Base-by-base conservation (phyloP, 2,113 vertebrate genomes). In the Dasyprocta punctata region DNA sequence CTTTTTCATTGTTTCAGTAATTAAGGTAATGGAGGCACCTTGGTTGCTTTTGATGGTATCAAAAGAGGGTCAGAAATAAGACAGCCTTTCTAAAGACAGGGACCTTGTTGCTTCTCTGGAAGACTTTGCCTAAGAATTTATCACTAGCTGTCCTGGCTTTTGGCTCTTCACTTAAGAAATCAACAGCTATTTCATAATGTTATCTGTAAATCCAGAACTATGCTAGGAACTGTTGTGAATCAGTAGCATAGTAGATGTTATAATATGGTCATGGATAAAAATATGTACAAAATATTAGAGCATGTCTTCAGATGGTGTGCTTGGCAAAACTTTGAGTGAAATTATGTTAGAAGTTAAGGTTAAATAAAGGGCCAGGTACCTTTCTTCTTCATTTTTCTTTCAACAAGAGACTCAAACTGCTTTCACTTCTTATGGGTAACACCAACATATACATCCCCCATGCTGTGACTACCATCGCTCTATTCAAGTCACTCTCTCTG, bases 321-420 rank as follows among this genome's bases (percentile, higher is more conserved):
- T 65, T 65, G 38, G 4, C 10, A 94, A 92, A 90, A 47, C 20
- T 71, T 60, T 75, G 0, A 52, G 22, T 63, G 38, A 56, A 82
- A 49, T 67, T 60, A 63, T 47, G 12, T 80, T 61, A 97, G 61
- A 93, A 89, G n/a, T 81, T 44, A 90, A 84, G 36, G 36, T 61
- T 19, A 71, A 71, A 41, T 80, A 91, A 81, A 63, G 36, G 5
- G 6, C 22, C 77, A 5, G 44, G 36, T 65, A n/a, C 1, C 78
- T 24, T 87, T 90, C 69, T 69, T 12, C 58, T 92, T 6, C 24
- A 38, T 92, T 85, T 1, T 82, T 7, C 5, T 8, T 1, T 20
- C 8, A 80, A 69, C 5, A 60, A 88, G 41, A 81, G 17, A 85
- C 38, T 88, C 56, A 94, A 73, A 77, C 22, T 5, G 60, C n/a